phyloP scores from a whole-genome alignment of 35 echinoderm and acorn worm genomes.

The Apostichopus japonicus region DNA sequence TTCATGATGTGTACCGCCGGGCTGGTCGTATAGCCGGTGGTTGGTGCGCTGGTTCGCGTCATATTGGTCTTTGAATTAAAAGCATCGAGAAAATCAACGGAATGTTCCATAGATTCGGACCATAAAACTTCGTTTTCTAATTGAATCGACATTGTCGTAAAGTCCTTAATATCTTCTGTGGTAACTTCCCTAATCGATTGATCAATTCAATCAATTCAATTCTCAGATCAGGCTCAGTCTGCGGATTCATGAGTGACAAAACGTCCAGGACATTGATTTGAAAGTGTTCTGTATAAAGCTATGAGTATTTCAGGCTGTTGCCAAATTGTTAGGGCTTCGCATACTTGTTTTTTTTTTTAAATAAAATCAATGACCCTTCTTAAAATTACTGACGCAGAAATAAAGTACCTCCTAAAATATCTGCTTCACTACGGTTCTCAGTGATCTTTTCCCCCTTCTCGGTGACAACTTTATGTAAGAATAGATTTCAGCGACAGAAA shows the following conservation, averaged over 20 bases:
- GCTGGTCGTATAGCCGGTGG: background rate
- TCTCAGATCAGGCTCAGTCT: background rate
- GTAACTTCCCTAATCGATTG: background rate
- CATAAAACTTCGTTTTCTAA: background rate
- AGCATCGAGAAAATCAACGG: background rate
- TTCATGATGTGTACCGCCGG: slow-evolving; percentile 37
- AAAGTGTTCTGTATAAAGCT: background rate
- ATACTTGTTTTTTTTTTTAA: background rate
- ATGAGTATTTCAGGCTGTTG: background rate
- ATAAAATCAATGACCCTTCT: background rate
- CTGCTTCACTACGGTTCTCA: too few species aligned
- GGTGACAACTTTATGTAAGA: too few species aligned
- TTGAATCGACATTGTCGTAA: background rate
- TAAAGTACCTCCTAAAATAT: too few species aligned
- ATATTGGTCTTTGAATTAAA: background rate
- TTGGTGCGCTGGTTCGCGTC: background rate
- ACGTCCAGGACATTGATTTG: too few species aligned
- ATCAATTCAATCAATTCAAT: background rate
- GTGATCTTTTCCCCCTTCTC: too few species aligned
- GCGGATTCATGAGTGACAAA: background rate
- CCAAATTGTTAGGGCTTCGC: background rate
- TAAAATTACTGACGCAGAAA: too few species aligned
- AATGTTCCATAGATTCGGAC: background rate
- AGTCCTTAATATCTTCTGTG: background rate
- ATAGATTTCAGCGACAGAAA: too few species aligned